phyloP scores from a whole-genome alignment of 2,113 vertebrate species.

The Elachura formosa region DNA sequence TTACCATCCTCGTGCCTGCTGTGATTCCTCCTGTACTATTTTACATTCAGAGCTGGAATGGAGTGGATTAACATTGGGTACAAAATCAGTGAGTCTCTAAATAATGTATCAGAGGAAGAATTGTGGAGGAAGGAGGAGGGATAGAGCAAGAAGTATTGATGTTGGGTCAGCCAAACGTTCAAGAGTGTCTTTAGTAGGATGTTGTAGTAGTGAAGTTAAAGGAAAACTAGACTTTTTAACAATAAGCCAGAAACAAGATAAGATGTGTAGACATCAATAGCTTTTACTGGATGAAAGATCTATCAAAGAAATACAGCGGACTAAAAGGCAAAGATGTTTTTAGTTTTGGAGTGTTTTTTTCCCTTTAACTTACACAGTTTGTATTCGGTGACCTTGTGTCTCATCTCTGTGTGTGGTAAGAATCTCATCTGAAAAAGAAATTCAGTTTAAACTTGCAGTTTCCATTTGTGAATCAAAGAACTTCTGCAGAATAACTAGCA shows the following conservation, averaged over 20 bases:
- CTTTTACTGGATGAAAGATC: not conserved
- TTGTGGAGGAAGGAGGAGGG: not conserved
- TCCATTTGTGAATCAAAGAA: not conserved
- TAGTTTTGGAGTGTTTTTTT: not conserved
- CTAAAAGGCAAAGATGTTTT: not conserved
- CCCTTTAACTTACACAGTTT: not conserved
- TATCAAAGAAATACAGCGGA: not conserved
- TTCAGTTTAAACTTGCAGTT: not conserved
- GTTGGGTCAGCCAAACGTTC: not conserved
- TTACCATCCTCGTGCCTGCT: not conserved
- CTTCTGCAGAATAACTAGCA: not conserved
- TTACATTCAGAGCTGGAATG: not conserved
- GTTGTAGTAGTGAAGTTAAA: not conserved
- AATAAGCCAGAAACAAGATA: constrained; percentile 11
- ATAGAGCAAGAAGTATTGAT: not conserved
- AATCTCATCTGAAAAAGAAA: not conserved
- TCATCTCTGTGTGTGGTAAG: not conserved
- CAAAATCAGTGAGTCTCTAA: not conserved
- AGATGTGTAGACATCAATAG: not conserved
- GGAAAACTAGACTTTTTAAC: not conserved
- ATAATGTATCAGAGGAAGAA: not conserved
- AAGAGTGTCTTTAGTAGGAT: not conserved
- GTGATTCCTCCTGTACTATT: not conserved
- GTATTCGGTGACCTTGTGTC: not conserved
- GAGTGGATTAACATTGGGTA: not conserved